These are phyloP conservation scores for Myzus persicae DNA, from an alignment of 1,140 invertebrate species.

Conservation along the genomic window DNA sequence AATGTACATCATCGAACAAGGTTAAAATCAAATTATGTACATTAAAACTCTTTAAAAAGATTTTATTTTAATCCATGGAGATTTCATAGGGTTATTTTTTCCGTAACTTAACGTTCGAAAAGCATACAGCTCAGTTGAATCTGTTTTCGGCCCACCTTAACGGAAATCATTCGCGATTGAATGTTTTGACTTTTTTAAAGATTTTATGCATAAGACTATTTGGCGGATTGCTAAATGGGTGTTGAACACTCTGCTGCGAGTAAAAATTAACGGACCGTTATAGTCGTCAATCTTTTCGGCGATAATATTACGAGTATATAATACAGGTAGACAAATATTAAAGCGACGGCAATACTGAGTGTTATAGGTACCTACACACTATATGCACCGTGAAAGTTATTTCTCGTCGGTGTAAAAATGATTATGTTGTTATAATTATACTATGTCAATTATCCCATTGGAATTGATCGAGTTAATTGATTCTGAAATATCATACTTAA, in stretches of 20 bases:
- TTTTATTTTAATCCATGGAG: not conserved
- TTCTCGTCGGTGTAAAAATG: no score
- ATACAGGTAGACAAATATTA: no score
- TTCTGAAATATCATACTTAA: no score
- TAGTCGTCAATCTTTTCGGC: not conserved
- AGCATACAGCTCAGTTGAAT: not conserved
- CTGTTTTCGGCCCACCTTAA: not conserved
- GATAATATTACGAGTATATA: no score
- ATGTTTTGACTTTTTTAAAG: not conserved
- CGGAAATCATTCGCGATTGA: no score
- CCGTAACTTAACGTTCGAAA: not conserved
- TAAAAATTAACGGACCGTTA: not conserved
- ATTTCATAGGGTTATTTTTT: not conserved
- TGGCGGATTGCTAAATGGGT: no score
- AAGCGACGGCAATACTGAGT: no score
- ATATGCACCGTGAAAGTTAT: no score
- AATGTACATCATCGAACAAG: not conserved
- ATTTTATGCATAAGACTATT: not conserved
- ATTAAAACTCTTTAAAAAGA: not conserved
- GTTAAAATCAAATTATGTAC: not conserved
- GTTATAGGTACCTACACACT: no score
- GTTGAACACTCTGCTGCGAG: not conserved
- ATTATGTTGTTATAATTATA: no score
- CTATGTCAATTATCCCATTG: no score
- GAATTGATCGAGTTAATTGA: no score